phyloP scores from a whole-genome alignment of 2,113 vertebrate species.

The Aix galericulata region DNA sequence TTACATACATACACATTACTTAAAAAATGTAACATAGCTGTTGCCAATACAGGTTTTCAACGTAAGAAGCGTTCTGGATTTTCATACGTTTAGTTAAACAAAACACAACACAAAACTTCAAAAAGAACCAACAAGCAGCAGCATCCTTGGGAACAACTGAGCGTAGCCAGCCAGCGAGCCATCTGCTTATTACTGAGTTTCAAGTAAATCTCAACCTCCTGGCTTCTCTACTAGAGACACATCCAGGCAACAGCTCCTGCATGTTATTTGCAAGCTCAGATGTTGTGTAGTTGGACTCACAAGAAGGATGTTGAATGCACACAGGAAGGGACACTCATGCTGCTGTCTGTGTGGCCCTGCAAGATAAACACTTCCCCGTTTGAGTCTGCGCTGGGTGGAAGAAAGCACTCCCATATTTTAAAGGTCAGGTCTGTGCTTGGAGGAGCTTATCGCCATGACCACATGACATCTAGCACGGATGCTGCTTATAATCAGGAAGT shows the following conservation, averaged over 20 bases:
- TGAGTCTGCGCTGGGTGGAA: neutral
- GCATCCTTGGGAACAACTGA: neutral
- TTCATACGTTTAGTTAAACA: neutral
- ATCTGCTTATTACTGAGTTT: neutral
- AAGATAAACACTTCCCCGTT: neutral
- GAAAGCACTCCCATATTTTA: neutral
- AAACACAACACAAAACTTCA: neutral
- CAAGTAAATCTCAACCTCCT: neutral
- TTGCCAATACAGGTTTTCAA: neutral
- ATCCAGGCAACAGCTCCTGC: neutral
- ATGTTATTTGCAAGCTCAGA: neutral
- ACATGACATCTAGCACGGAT: neutral
- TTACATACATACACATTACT: neutral
- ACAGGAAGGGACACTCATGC: conserved; percentile 13
- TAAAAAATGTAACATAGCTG: neutral
- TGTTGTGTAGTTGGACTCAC: neutral
- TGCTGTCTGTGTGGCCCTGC: neutral
- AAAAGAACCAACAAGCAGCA: neutral
- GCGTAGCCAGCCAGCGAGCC: neutral
- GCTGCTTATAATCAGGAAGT: neutral
- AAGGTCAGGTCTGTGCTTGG: neutral
- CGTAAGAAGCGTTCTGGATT: neutral
- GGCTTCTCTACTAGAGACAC: neutral
- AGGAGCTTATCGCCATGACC: neutral
- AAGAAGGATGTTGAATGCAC: neutral